Conservation (phyloP, 1,140 invertebrate genomes). For the Aphis craccivora region DNA sequence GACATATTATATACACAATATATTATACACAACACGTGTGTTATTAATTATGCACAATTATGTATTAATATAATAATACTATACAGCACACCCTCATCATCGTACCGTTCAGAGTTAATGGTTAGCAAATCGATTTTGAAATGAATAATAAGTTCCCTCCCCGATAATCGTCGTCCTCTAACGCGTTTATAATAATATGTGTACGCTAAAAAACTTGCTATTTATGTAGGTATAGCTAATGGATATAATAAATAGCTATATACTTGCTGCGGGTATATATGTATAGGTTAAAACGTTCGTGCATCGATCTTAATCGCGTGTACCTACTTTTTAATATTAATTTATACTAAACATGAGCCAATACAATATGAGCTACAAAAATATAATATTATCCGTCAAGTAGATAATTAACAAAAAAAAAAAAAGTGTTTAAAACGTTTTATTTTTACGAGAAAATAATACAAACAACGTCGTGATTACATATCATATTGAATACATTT, state of each 20-base stretch:
- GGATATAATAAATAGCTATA: background rate
- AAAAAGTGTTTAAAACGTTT: background rate
- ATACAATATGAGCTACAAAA: background rate
- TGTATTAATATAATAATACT: background rate
- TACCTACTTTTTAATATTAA: conserved; percentile 11
- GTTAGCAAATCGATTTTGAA: background rate
- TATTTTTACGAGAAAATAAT: background rate
- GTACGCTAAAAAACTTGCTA: background rate
- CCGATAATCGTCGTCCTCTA: background rate
- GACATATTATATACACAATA: background rate
- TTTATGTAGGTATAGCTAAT: background rate
- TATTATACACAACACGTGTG: background rate
- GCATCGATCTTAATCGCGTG: background rate
- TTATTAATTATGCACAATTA: too few relatives aligned
- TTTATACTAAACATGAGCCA: background rate
- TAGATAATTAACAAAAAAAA: background rate
- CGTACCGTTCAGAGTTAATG: background rate
- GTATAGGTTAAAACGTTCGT: background rate
- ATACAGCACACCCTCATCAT: background rate
- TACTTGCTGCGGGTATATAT: background rate
- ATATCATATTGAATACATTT: background rate
- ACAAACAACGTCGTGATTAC: background rate
- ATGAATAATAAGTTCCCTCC: background rate
- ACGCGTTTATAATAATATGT: conserved; percentile 3
- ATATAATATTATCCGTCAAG: background rate